Base-by-base conservation (phyloP, 1,140 invertebrate genomes). In the Venturia canescens region DNA sequence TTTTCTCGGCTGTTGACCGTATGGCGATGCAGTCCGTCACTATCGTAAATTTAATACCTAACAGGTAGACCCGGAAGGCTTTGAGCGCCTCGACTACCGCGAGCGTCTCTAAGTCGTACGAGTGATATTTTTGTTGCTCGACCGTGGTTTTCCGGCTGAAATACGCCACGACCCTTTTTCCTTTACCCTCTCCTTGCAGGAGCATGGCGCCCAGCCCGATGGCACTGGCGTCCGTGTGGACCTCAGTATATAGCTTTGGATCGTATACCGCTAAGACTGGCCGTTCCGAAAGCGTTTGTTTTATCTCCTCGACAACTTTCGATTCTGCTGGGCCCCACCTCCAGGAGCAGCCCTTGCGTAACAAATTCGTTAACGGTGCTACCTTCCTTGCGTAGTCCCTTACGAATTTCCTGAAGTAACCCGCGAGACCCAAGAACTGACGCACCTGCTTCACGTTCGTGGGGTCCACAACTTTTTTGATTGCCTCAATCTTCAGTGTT, bases 1-100 rank as follows among this genome's bases (percentile, higher is more conserved):
- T 80, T 80, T 88, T 91, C 84, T 90, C 90, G 7, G 7, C 50
- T 82, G 74, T 87, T 83, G 86, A 82, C 50, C 89, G 89, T 9
- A 91, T 63, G 0, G 89, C 87, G 18, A 84, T 88, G 78, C 90
- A 91, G 86, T 86, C 91, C 2, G 79, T 90, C 27, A 89, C 87
- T 79, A 85, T 83, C 71, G 77, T 87, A 60, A 91, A 91, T 18
- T 72, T 67, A n/a, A 87, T 88, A 0, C 88, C 89, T n/a, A 90
- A 18, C 16, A 91, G 44, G 63, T 87, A 90, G 13, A 88, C 83
- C 31, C 88, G 84, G 53, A 91, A 91, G 27, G 82, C 78, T 77
- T 88, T 87, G 0, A 91, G 44, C 0, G 87, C 86, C 80, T 13
- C 82, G 82, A 86, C 85, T 57, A 83, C 89, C 6, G 84, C 89